These are phyloP conservation scores for Acheta domesticus DNA, from an alignment of 2,888 invertebrate genomes.

Conservation along the genomic window DNA sequence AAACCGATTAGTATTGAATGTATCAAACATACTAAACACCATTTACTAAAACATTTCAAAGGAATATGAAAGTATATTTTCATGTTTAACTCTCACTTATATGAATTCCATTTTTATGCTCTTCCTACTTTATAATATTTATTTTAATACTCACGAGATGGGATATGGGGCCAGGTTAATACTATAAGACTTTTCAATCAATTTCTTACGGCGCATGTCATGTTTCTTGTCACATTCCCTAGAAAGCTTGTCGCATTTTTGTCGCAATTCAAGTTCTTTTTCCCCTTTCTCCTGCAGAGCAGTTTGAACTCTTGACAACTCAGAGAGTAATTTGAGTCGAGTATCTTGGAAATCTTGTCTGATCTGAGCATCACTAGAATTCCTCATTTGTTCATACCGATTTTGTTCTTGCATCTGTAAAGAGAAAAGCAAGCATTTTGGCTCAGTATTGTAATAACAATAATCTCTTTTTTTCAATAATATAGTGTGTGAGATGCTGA, in stretches of 20 bases:
- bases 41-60: too few species aligned
- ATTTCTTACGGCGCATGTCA: slow-evolving; percentile 38
- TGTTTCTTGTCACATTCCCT: slow-evolving; percentile 39
- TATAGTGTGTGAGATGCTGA: too few species aligned
- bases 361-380: slow-evolving; percentile 37
- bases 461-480: too few species aligned
- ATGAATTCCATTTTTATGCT: too few species aligned
- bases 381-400: slow-evolving; percentile 39
- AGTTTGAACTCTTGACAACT: slow-evolving; percentile 41
- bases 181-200: slow-evolving; percentile 36
- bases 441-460: not conserved
- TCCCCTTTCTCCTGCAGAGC: slow-evolving; percentile 40
- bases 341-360: slow-evolving; percentile 42
- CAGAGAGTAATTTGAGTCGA: slow-evolving; percentile 40
- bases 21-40: too few species aligned
- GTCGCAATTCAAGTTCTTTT: slow-evolving; percentile 39
- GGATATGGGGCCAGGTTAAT: slow-evolving; percentile 33
- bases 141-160: slow-evolving; percentile 28
- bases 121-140: too few species aligned
- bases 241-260: slow-evolving; percentile 40
- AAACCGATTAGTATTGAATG: too few species aligned
- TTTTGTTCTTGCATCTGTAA: slow-evolving; percentile 41
- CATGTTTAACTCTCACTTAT: too few species aligned
- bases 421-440: not conserved
- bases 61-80: too few species aligned